phyloP scores from a whole-genome alignment of 2,113 vertebrate genomes.

The Hippocampus guttulatus region DNA sequence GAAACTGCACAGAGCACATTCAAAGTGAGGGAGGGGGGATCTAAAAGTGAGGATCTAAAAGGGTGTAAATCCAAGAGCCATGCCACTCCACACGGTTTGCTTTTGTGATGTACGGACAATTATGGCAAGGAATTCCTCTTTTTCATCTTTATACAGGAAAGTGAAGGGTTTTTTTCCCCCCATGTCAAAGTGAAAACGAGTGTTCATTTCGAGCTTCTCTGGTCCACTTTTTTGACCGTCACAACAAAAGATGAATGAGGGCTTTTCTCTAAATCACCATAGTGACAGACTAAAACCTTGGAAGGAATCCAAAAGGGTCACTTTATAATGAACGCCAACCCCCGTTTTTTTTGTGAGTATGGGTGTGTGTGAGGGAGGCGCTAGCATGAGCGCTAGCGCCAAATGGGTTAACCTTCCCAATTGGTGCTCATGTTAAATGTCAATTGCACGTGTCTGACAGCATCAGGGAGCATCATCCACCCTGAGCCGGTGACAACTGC shows the following conservation, averaged over 20 bases:
- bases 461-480: conserved; percentile 8
- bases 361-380: conserved; percentile 5
- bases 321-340: conserved; percentile 37
- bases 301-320: conserved; percentile 54
- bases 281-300: conserved; percentile 56
- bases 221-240: conserved; percentile 32
- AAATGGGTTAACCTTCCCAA: neutral
- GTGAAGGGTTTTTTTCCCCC: neutral
- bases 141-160: neutral
- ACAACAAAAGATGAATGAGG: conserved; percentile 56
- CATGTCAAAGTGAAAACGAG: neutral
- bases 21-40: conserved; percentile 30
- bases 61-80: conserved; percentile 23
- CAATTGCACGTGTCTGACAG: conserved; percentile 49
- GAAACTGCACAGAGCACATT: conserved; percentile 13
- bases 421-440: conserved; percentile 38
- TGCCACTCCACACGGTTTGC: neutral
- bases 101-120: neutral
- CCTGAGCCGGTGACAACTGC: conserved; percentile 37
- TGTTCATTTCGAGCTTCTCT: conserved; percentile 9
- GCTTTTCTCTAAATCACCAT: conserved; percentile 61
- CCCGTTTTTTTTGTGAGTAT: conserved; percentile 5
- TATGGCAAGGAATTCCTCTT: neutral
- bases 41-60: conserved; percentile 24
- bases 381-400: neutral